Conservation (phyloP, 2,797 vertebrate species). For the Falco columbarius region DNA sequence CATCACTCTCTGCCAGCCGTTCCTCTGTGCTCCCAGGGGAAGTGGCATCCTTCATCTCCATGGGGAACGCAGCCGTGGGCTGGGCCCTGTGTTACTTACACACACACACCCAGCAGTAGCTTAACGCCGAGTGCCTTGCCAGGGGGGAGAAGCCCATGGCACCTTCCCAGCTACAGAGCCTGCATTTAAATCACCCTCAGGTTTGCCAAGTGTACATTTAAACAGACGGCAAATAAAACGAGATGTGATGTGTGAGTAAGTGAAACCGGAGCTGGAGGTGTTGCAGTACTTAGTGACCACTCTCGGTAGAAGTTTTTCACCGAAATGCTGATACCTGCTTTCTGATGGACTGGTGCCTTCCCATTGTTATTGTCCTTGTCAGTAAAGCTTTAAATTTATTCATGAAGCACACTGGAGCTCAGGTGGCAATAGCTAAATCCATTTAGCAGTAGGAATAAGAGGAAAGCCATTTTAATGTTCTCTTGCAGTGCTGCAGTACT, state of each 20-base stretch:
- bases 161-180: not conserved
- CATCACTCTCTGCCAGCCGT: not conserved
- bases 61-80: not conserved
- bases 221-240: not conserved
- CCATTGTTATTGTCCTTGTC: conserved; percentile 54
- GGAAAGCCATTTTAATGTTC: conserved; percentile 73
- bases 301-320: not conserved
- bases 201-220: not conserved
- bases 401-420: conserved; percentile 73
- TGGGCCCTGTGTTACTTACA: not conserved
- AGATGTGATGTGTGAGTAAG: not conserved
- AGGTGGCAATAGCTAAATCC: conserved; percentile 74
- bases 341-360: conserved; percentile 34
- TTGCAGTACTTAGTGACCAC: not conserved
- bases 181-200: not conserved
- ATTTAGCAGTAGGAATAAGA: conserved; percentile 74
- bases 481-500: conserved; percentile 53
- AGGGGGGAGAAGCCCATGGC: not conserved
- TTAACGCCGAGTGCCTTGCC: not conserved
- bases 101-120: not conserved
- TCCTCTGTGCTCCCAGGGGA: not conserved
- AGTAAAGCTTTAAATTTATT: conserved; percentile 74
- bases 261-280: not conserved
- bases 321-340: conserved; percentile 15
- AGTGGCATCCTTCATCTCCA: not conserved